A percentile compares a stretch with the other conserved stretches of the same genome.
These are phyloP conservation scores for Cheilosia scutellata DNA, from an alignment of 2,888 invertebrate species.

Conservation along the genomic window DNA sequence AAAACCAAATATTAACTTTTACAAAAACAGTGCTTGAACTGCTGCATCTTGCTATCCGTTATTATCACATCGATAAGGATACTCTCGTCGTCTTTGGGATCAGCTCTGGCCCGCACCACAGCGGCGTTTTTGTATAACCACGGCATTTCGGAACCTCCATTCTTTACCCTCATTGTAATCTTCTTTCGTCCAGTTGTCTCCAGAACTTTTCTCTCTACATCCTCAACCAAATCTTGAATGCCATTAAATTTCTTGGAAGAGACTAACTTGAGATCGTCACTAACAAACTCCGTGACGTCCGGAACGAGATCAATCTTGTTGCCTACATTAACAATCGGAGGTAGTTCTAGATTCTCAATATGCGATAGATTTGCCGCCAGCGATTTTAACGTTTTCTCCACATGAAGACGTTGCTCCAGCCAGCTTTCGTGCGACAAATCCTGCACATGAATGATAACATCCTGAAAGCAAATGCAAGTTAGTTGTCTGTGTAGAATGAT, in stretches of 20 bases:
- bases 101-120: conserved; percentile 85
- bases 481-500: neutral
- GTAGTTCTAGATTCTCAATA: conserved; percentile 76
- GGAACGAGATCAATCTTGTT: conserved; percentile 89
- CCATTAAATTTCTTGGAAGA: conserved; percentile 85
- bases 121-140: conserved; percentile 89
- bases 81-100: conserved; percentile 85
- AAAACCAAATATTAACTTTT: conserved; percentile 37
- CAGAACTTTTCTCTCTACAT: conserved; percentile 84
- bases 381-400: conserved; percentile 87
- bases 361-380: conserved; percentile 83
- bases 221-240: conserved; percentile 79
- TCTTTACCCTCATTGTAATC: conserved; percentile 86
- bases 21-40: conserved; percentile 85
- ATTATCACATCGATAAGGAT: conserved; percentile 86
- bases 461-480: conserved; percentile 84
- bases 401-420: conserved; percentile 88
- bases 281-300: conserved; percentile 28
- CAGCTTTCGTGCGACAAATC: conserved; percentile 91
- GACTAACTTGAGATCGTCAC: conserved; percentile 82
- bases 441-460: conserved; percentile 91
- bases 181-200: conserved; percentile 85
- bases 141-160: conserved; percentile 86
- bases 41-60: conserved; percentile 85
- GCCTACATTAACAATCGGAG: conserved; percentile 88